Evolutionary conservation across 2,113 vertebrate species (phyloP), one percentile per base, ranked within the genome.

Genomic region (Enhydra lutris): DNA sequence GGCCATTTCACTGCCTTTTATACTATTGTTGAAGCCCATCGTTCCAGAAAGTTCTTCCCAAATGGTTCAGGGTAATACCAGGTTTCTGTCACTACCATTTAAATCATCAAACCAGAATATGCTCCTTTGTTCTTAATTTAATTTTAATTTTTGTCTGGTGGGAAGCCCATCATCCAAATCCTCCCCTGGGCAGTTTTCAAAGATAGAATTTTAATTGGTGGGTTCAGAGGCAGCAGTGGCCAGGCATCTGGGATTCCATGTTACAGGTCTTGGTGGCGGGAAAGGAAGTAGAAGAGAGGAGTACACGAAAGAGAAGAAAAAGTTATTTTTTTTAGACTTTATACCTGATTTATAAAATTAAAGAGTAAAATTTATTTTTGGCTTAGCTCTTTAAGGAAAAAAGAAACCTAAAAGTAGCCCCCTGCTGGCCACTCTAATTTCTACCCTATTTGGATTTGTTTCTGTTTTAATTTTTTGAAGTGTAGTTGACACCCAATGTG

Each of bases 371-470:
- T 20, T 5, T 45, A 59, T 59, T 95, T 95, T 55, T 34, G 42
- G 14, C 15, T 94, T 87, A 87, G 52, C 1, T 50, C 31, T 85
- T 81, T 36, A 57, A 65, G 26, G 31, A 24, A 81, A 81, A 73
- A 97, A 86, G 3, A 84, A 91, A 52, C 7, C 24, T 26, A 50
- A 91, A 94, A 79, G 86, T 76, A 74, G 73, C 86, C 91, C 78
- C 92, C 93, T 96, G 15, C 94, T 98, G 96, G 94, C 21, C 83
- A 86, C 18, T 96, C 26, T 36, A 36, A 87, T 91, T 69, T 96
- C 84, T 96, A 55, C 42, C 65, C 29, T 78, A 61, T 47, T 47
- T 31, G 42, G 42, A 1, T 78, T 47, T 31, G 42, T 42, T 18
- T 76, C 29, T 47, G 73, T 47, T 78, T 78, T 78, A 31, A 78